These are phyloP conservation scores for Sarcophaga rosellei DNA, from an alignment of 2,888 invertebrate genomes.

Conservation along the genomic window DNA sequence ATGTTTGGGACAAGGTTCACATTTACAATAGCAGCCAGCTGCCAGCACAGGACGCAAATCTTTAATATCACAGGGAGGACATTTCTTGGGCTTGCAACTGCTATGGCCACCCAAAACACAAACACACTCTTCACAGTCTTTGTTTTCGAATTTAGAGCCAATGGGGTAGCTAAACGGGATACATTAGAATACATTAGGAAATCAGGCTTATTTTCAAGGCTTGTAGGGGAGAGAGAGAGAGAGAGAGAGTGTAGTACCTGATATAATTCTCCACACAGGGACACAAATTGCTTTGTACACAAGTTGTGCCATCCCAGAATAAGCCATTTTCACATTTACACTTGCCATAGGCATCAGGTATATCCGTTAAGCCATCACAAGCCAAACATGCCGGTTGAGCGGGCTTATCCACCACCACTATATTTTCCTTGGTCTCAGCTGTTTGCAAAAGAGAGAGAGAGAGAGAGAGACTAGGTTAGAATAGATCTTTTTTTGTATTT, in stretches of 20 bases:
- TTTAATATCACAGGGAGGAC: conserved; percentile 84
- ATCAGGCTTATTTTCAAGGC: conserved; percentile 68
- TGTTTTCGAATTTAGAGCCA: conserved; percentile 86
- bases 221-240: conserved; percentile 66
- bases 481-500: background rate
- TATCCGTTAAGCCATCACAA: conserved; percentile 76
- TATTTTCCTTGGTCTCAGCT: conserved; percentile 74
- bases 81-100: conserved; percentile 86
- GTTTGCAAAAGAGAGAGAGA: no score
- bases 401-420: conserved; percentile 66
- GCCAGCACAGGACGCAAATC: conserved; percentile 84
- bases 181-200: background rate
- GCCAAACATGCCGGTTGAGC: conserved; percentile 82
- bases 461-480: no score
- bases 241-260: conserved; percentile 75
- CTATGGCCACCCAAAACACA: conserved; percentile 89
- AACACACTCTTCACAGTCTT: conserved; percentile 89
- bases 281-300: conserved; percentile 88
- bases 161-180: conserved; percentile 84
- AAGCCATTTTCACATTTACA: conserved; percentile 83
- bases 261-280: conserved; percentile 89
- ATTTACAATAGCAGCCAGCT: conserved; percentile 88
- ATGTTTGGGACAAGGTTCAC: conserved; percentile 87
- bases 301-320: conserved; percentile 89
- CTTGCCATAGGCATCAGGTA: conserved; percentile 67